Evolutionary conservation across 2,113 vertebrate genomes (phyloP).

Genomic region (Bufo gargarizans): DNA sequence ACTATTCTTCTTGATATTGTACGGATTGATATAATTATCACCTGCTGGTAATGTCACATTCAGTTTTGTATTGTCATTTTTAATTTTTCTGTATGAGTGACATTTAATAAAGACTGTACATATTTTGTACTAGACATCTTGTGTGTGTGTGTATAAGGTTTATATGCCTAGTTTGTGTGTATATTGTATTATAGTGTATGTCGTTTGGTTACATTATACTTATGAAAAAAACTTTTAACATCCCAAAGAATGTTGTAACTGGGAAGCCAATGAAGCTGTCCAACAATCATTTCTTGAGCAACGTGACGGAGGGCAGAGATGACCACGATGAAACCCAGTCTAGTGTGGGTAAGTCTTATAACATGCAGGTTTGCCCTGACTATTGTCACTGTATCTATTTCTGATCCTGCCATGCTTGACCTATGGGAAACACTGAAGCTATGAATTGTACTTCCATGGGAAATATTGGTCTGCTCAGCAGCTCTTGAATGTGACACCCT

Average conservation of each 20-base stretch:
- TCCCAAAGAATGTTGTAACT: conserved; percentile 66
- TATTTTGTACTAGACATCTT: too few species aligned
- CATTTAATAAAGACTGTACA: too few species aligned
- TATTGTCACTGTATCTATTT: background rate
- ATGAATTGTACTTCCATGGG: background rate
- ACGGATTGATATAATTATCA: too few species aligned
- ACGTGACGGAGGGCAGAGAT: conserved; percentile 64
- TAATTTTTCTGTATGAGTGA: too few species aligned
- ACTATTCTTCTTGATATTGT: too few species aligned
- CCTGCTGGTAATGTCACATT: too few species aligned
- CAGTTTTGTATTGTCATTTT: too few species aligned
- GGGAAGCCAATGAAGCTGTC: conserved; percentile 64
- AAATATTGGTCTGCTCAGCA: background rate
- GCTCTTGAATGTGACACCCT: too few species aligned
- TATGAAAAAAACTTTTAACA: background rate
- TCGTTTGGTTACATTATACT: background rate
- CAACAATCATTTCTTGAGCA: conserved; percentile 64
- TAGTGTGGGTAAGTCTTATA: conserved; percentile 68
- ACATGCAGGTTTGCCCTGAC: background rate
- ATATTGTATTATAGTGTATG: background rate
- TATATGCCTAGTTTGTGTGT: background rate
- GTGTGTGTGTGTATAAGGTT: too few species aligned
- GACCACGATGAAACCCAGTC: conserved; percentile 64
- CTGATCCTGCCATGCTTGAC: background rate
- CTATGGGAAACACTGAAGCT: background rate